These are phyloP conservation scores for Ooceraea biroi DNA, from an alignment of 1,140 invertebrate genomes.

Conservation along the genomic window DNA sequence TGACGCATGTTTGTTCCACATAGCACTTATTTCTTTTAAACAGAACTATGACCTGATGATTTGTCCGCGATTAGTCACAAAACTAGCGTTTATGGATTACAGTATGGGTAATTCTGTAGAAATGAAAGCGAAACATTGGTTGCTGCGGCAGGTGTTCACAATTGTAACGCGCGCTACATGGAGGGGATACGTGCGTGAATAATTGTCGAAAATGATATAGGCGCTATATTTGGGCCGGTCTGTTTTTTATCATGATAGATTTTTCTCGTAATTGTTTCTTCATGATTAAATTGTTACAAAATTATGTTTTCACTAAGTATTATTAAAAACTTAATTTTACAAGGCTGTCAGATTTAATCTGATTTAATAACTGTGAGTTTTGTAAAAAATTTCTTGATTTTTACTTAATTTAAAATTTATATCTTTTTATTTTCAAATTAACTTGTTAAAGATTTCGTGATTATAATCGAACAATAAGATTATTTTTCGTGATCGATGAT, in stretches of 20 bases:
- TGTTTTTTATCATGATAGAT: background rate
- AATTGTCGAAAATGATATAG: background rate
- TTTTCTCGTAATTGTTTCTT: background rate
- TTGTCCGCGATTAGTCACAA: background rate
- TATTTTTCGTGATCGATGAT: background rate
- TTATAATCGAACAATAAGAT: background rate
- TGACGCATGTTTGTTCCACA: background rate
- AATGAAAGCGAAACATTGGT: conserved; percentile 74
- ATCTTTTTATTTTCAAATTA: background rate
- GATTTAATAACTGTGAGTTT: background rate
- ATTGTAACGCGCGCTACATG: no score
- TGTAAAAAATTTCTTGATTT: background rate
- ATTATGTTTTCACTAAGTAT: background rate
- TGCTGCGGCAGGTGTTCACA: conserved; percentile 80
- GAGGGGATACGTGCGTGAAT: background rate
- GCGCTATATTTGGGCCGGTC: background rate
- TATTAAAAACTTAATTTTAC: background rate
- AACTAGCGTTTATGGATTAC: background rate
- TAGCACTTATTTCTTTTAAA: background rate
- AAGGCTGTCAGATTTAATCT: background rate
- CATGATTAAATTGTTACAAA: background rate
- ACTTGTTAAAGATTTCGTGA: background rate
- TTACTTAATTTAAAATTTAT: background rate
- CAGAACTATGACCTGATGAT: background rate
- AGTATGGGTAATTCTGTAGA: background rate